phyloP scores from a whole-genome alignment of 2,113 vertebrate species.

The Dendropsophus ebraccatus region DNA sequence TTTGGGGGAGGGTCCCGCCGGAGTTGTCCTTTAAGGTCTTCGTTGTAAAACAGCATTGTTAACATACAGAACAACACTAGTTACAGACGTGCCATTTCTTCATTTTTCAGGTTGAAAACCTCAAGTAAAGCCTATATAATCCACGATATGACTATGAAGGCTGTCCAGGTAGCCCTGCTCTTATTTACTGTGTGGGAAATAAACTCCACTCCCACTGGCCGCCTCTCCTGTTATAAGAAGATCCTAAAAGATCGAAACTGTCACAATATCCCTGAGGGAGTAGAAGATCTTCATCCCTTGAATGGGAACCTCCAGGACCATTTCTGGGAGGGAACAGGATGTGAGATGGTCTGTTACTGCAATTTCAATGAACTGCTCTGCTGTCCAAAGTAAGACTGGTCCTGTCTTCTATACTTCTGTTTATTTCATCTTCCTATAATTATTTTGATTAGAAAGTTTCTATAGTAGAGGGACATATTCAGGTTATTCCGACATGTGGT shows the following conservation, averaged over 20 bases:
- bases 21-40: too few relatives aligned
- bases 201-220: constrained; percentile 63
- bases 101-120: constrained; percentile 5
- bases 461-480: not conserved
- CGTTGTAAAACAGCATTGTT: not conserved
- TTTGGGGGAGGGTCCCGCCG: too few relatives aligned
- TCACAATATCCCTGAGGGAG: constrained; percentile 67
- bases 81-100: not conserved
- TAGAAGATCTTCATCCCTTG: constrained; percentile 65
- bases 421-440: not conserved
- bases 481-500: constrained; percentile 23
- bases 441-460: not conserved
- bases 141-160: constrained; percentile 68
- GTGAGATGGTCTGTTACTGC: constrained; percentile 82
- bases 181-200: constrained; percentile 64
- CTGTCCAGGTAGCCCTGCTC: constrained; percentile 61
- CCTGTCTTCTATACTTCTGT: not conserved
- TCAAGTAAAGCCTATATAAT: not conserved
- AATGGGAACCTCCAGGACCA: constrained; percentile 68
- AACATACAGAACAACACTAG: not conserved
- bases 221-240: constrained; percentile 76
- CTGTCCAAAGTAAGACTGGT: constrained; percentile 80
- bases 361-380: constrained; percentile 78
- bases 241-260: constrained; percentile 70
- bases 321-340: constrained; percentile 77